phyloP scores from a whole-genome alignment of 2,888 invertebrate species.

The Ernsta delagoae region DNA sequence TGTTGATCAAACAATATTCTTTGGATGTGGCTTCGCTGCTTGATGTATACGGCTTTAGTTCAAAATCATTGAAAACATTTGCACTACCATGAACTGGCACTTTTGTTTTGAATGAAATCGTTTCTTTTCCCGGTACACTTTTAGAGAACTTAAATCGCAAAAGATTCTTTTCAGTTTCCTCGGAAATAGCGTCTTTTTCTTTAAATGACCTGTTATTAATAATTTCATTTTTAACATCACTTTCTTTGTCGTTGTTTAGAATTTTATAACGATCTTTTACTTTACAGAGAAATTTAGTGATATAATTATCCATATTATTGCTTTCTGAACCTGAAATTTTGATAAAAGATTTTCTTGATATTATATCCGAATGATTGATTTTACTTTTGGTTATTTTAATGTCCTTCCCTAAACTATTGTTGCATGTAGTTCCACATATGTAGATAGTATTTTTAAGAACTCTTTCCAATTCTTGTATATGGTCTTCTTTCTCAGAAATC shows the following conservation, averaged over 20 bases:
- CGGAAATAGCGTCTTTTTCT: slow-evolving; percentile 51
- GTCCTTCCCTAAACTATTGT: slow-evolving; percentile 56
- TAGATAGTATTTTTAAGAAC: slow-evolving; percentile 71
- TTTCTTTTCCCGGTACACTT: too few species aligned
- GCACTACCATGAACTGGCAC: too few species aligned
- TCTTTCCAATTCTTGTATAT: slow-evolving; percentile 68
- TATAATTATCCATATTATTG: slow-evolving; percentile 51
- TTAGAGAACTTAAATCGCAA: too few species aligned
- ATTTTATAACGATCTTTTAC: neutral
- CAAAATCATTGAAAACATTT: too few species aligned
- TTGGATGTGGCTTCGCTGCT: too few species aligned
- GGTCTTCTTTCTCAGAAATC: slow-evolving; percentile 63
- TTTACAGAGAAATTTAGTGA: slow-evolving; percentile 62
- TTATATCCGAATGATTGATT: slow-evolving; percentile 59
- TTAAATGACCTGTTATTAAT: slow-evolving; percentile 57
- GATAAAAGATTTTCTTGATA: slow-evolving; percentile 43
- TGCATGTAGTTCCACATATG: slow-evolving; percentile 59
- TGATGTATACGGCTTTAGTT: too few species aligned
- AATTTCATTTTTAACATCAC: slow-evolving; percentile 49
- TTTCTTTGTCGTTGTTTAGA: neutral
- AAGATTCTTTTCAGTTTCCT: slow-evolving; percentile 23
- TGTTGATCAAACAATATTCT: too few species aligned
- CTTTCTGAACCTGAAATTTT: slow-evolving; percentile 32
- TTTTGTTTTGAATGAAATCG: too few species aligned
- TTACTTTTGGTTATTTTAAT: slow-evolving; percentile 66